phyloP scores from a whole-genome alignment of 2,113 vertebrate genomes.

The Micronycteris hirsuta region DNA sequence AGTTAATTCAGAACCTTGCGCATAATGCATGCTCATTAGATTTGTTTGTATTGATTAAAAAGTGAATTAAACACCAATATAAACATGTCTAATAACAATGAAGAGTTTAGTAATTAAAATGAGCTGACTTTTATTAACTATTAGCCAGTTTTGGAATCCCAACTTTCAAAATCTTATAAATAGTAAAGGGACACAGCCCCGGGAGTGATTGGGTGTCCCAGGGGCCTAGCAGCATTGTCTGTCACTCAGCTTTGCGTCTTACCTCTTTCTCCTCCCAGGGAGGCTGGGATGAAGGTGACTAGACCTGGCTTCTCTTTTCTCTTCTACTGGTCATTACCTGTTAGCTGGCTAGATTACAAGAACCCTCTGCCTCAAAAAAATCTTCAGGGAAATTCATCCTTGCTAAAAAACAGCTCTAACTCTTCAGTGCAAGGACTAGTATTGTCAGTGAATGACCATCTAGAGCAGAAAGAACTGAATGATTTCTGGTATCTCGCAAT shows the following conservation, averaged over 20 bases:
- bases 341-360: neutral
- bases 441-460: neutral
- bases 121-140: neutral
- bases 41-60: slow-evolving; percentile 51
- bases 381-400: neutral
- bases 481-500: neutral
- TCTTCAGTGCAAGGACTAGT: neutral
- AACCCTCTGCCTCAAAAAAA: neutral
- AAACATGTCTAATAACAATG: slow-evolving; percentile 25
- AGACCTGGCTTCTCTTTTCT: neutral
- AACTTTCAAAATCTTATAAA: slow-evolving; percentile 40
- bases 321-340: neutral
- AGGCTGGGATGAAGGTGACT: neutral
- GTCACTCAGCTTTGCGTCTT: neutral
- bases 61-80: slow-evolving; percentile 39
- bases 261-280: neutral
- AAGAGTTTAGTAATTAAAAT: slow-evolving; percentile 54
- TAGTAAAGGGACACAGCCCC: neutral
- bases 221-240: neutral
- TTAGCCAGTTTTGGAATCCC: slow-evolving; percentile 48
- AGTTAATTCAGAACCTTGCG: neutral
- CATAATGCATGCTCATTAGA: neutral
- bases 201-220: slow-evolving; percentile 18
- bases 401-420: neutral
- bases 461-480: neutral